Percentiles rank a stretch among this genome's conserved stretches.
Conservation (phyloP, 1,140 invertebrate genomes). For the Glomeris maerens region DNA sequence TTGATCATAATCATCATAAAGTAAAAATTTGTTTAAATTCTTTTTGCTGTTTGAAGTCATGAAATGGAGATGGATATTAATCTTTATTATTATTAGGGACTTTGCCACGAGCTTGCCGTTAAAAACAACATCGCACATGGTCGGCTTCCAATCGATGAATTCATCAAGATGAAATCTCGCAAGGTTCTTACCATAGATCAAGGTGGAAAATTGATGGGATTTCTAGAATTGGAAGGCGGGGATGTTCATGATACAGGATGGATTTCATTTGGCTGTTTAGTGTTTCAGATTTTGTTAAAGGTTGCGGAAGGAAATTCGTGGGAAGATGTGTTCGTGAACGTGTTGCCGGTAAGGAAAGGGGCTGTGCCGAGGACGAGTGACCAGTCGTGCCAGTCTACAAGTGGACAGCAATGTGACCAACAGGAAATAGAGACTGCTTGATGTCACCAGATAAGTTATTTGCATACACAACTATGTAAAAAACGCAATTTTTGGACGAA, state of each 20-base stretch:
- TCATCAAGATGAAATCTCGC: slow-evolving; percentile 79
- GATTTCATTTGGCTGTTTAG: slow-evolving; percentile 40
- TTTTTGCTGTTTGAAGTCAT: slow-evolving; percentile 11
- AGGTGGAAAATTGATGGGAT: slow-evolving; percentile 41
- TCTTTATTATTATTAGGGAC: slow-evolving; percentile 43
- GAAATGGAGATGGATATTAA: too few species aligned
- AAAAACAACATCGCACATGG: slow-evolving; percentile 67
- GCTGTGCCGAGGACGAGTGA: too few species aligned
- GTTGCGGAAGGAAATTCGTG: slow-evolving; percentile 64
- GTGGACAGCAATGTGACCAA: too few species aligned
- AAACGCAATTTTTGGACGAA: too few species aligned
- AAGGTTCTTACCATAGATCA: slow-evolving; percentile 94
- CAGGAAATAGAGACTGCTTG: too few species aligned
- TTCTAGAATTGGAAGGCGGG: not conserved
- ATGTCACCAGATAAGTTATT: too few species aligned
- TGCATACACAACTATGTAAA: too few species aligned
- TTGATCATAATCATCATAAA: slow-evolving; percentile 94
- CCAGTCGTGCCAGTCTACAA: too few species aligned
- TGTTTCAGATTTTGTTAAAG: slow-evolving; percentile 78
- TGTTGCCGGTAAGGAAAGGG: too few species aligned
- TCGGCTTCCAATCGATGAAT: slow-evolving; percentile 74
- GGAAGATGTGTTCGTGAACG: slow-evolving; percentile 67
- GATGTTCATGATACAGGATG: not conserved
- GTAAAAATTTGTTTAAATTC: slow-evolving; percentile 32
- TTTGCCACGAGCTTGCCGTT: slow-evolving; percentile 65